Evolutionary conservation across 2,113 vertebrate genomes (phyloP).

Genomic region (Megaceryle torquata): DNA sequence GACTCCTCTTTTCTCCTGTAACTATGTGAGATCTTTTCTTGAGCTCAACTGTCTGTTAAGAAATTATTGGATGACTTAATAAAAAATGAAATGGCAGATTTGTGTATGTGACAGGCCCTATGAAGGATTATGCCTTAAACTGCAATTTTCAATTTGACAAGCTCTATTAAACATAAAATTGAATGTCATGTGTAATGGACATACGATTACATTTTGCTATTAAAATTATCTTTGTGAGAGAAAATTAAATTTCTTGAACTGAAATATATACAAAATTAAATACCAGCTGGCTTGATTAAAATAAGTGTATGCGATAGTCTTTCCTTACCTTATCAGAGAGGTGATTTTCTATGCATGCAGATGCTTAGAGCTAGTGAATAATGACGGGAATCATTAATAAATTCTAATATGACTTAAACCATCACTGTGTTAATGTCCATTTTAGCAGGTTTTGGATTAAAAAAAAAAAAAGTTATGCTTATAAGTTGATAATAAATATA

Average conservation of each 20-base stretch:
- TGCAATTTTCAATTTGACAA: conserved; percentile 49
- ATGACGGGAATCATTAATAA: background rate
- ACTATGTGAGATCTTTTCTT: background rate
- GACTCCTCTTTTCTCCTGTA: background rate
- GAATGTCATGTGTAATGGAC: conserved; percentile 21
- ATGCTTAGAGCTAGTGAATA: background rate
- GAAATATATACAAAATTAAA: conserved; percentile 44
- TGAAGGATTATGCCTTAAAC: conserved; percentile 52
- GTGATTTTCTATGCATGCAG: background rate
- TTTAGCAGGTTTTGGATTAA: background rate
- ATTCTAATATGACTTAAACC: background rate
- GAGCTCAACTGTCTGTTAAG: conserved; percentile 8
- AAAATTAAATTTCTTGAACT: conserved; percentile 37
- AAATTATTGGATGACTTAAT: conserved; percentile 29
- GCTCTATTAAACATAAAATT: conserved; percentile 51
- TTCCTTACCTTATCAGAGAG: background rate
- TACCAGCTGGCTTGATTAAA: conserved; percentile 1
- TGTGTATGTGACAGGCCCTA: background rate
- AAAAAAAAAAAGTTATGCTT: background rate
- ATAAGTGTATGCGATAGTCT: background rate
- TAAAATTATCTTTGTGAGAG: conserved; percentile 27
- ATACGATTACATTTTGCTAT: conserved; percentile 10
- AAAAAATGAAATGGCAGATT: conserved; percentile 42
- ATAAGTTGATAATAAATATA: background rate
- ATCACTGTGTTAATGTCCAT: background rate